Evolutionary conservation across 1,140 invertebrate species (phyloP).

Genomic region (Cydia splendana): DNA sequence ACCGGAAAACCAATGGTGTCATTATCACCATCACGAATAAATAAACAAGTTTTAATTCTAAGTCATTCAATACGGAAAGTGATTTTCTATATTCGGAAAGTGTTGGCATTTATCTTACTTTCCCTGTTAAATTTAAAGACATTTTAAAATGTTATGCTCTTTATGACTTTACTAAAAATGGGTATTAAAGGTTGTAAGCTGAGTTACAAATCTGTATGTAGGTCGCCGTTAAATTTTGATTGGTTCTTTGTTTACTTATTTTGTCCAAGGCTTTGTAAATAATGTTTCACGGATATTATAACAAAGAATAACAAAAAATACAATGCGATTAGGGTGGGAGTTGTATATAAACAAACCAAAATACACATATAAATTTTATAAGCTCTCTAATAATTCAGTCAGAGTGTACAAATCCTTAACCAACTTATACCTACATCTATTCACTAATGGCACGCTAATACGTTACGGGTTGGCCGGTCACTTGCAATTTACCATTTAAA

Average conservation of each 20-base stretch:
- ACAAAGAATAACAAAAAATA: too few species aligned
- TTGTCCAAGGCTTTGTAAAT: not conserved
- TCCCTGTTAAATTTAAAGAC: not conserved
- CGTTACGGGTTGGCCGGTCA: slow-evolving; percentile 21
- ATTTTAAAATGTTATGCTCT: not conserved
- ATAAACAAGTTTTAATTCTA: slow-evolving; percentile 16
- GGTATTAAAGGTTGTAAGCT: slow-evolving; percentile 18
- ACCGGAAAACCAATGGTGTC: not conserved
- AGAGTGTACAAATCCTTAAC: slow-evolving; percentile 20
- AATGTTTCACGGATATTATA: not conserved
- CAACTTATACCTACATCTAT: slow-evolving; percentile 12
- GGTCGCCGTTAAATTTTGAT: not conserved
- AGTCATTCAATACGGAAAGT: slow-evolving; percentile 20
- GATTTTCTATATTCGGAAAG: not conserved
- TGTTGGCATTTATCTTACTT: not conserved
- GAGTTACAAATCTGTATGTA: not conserved
- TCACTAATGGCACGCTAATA: slow-evolving; percentile 28
- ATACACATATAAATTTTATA: too few species aligned
- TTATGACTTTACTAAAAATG: slow-evolving; percentile 18
- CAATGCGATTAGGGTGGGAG: too few species aligned
- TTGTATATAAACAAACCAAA: too few species aligned
- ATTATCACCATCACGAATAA: not conserved
- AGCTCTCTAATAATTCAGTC: not conserved
- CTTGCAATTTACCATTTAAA: slow-evolving; percentile 32
- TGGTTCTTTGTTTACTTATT: not conserved